Percentiles rank a stretch among this genome's conserved stretches.
Evolutionary conservation across 2,797 vertebrate genomes (phyloP).

Genomic region (Muscicapa striata): DNA sequence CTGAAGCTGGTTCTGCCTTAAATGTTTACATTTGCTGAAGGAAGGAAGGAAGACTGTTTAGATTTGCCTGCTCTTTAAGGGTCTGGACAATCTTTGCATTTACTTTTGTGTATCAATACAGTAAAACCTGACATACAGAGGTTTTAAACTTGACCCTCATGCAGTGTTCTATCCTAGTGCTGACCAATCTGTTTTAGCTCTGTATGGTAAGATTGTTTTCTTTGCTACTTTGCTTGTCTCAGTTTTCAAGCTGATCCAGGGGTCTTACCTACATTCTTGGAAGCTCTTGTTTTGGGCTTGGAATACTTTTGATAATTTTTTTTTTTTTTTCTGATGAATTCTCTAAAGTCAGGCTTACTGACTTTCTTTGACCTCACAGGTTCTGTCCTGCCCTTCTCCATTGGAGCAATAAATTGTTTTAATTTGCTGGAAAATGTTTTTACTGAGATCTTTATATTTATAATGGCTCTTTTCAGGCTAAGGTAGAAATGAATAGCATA

Average conservation of each 20-base stretch:
- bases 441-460: slow-evolving; percentile 50
- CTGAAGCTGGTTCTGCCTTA: slow-evolving; percentile 4
- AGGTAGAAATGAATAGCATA: slow-evolving; percentile 70
- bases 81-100: slow-evolving; percentile 54
- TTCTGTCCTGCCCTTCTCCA: slow-evolving; percentile 21
- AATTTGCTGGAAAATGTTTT: slow-evolving; percentile 61
- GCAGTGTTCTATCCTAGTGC: neutral
- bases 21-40: slow-evolving; percentile 54
- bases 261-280: slow-evolving; percentile 36
- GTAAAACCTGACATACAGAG: neutral
- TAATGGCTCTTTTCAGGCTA: slow-evolving; percentile 60
- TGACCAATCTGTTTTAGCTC: neutral
- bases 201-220: slow-evolving; percentile 1
- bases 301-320: neutral
- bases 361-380: slow-evolving; percentile 27
- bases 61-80: slow-evolving; percentile 29
- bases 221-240: neutral
- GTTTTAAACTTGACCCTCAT: neutral
- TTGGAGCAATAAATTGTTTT: slow-evolving; percentile 47
- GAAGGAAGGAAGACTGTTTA: slow-evolving; percentile 56
- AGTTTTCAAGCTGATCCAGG: neutral
- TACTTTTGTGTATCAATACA: slow-evolving; percentile 9
- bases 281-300: slow-evolving; percentile 2
- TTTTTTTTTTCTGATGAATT: neutral
- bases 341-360: neutral